Conservation (phyloP, 53 echinoderm and acorn worm species). For the Mesocentrotus franciscanus region DNA sequence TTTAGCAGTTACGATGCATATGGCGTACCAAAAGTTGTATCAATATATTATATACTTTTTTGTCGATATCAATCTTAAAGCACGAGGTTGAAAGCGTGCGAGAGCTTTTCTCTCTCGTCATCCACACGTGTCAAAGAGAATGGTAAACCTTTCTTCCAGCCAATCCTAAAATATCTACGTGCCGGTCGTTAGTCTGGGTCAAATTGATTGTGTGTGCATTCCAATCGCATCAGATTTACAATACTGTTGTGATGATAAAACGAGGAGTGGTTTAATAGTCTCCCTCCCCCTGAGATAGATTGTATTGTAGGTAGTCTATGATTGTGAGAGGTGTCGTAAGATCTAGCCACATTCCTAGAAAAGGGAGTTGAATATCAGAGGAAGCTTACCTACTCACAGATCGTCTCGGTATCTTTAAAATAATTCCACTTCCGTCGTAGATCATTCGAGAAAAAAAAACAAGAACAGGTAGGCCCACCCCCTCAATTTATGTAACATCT, state of each 20-base stretch:
- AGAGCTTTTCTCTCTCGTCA: neutral
- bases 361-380: no score
- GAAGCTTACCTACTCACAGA: no score
- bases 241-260: neutral
- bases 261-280: neutral
- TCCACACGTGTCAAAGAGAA: neutral
- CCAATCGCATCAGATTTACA: neutral
- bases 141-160: neutral
- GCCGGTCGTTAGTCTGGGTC: neutral
- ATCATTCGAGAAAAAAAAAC: no score
- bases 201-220: neutral
- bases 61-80: neutral
- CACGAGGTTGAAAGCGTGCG: slow-evolving; percentile 19
- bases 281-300: neutral
- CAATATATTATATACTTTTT: no score
- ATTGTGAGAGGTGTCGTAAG: neutral
- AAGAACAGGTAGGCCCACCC: no score
- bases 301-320: neutral
- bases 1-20: neutral
- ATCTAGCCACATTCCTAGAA: neutral
- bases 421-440: no score
- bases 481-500: no score
- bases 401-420: no score
- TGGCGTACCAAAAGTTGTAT: neutral
- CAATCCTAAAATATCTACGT: neutral